Conservation (phyloP, 2,888 invertebrate genomes). For the Scaptomyza reducta region DNA sequence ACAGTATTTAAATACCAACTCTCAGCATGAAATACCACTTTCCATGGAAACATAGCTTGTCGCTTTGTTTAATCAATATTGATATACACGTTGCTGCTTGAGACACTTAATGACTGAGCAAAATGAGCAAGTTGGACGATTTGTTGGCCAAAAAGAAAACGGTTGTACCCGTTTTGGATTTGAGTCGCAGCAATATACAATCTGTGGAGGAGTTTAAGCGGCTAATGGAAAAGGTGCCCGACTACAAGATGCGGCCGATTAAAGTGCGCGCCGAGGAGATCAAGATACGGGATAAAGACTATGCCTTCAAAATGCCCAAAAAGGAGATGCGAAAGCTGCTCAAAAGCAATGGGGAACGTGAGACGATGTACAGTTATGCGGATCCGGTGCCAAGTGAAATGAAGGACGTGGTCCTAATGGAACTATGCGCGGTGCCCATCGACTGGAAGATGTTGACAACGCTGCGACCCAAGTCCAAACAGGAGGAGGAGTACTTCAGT, state of each 20-base stretch:
- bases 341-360: constrained; percentile 82
- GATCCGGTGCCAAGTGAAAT: constrained; percentile 94
- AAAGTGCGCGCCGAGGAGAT: constrained; percentile 92
- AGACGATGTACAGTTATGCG: constrained; percentile 84
- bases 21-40: not conserved
- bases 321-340: constrained; percentile 87
- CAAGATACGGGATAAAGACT: constrained; percentile 90
- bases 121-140: constrained; percentile 90
- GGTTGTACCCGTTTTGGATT: constrained; percentile 92
- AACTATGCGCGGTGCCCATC: constrained; percentile 93
- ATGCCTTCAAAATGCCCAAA: constrained; percentile 90
- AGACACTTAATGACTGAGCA: not conserved
- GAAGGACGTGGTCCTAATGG: constrained; percentile 85
- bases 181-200: constrained; percentile 91
- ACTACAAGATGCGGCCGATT: constrained; percentile 94
- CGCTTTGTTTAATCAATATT: constrained; percentile 46
- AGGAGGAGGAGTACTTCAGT: constrained; percentile 94
- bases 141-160: constrained; percentile 94
- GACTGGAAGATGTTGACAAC: constrained; percentile 97
- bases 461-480: constrained; percentile 91
- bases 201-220: constrained; percentile 93
- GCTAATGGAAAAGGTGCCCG: constrained; percentile 93
- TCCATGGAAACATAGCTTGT: constrained; percentile 25
- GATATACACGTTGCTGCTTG: not conserved
- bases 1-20: constrained; percentile 14